Evolutionary conservation across 2,797 vertebrate genomes (phyloP), one percentile per base, ranked within the genome.

Genomic region (Chelon auratus): DNA sequence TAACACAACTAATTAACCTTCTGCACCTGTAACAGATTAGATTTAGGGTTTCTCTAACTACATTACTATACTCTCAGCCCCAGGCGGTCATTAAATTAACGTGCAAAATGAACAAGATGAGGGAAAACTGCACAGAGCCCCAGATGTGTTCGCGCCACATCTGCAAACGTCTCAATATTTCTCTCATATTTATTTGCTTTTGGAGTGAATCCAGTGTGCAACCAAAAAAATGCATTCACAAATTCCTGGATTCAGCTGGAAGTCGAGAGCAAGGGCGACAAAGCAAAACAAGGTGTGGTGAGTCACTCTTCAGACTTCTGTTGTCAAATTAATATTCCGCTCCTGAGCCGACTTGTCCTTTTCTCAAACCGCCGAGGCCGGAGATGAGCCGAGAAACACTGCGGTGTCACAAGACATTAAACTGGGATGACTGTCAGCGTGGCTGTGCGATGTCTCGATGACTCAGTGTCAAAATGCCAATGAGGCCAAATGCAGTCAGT

Each of bases 391-490:
- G 13, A 55, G 54, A 63, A 68, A 24, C 47, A 36, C 63, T 12
- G 60, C 2, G 43, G 54, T 64, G 78, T 72, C 75, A 76, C 40
- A 18, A 54, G 45, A 60, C 39, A 37, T 81, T 67, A 82, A n/a
- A 52, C 26, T 13, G 71, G 59, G 55, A 22, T 2, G 67, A 59
- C 69, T 40, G 86, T 83, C 73, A 33, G 72, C 62, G 11, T 33
- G 60, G 17, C 43, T 36, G 78, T 9, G 68, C 50, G 62, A 62
- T 54, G 72, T 78, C 71, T 68, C 76, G 33, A 33, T 22, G 65
- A 85, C 59, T 82, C 77, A 73, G 79, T n/a, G 61, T 83, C 80
- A 58, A 52, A 51, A 51, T 12, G 24, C 36, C 62, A 67, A 72
- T 62, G 30, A 65, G 60, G 1, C 40, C 62, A 43, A 11, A 71